Evolutionary conservation across 2,797 vertebrate species (phyloP), one percentile per base, ranked within the genome.

Genomic region (Graptemys geographica): DNA sequence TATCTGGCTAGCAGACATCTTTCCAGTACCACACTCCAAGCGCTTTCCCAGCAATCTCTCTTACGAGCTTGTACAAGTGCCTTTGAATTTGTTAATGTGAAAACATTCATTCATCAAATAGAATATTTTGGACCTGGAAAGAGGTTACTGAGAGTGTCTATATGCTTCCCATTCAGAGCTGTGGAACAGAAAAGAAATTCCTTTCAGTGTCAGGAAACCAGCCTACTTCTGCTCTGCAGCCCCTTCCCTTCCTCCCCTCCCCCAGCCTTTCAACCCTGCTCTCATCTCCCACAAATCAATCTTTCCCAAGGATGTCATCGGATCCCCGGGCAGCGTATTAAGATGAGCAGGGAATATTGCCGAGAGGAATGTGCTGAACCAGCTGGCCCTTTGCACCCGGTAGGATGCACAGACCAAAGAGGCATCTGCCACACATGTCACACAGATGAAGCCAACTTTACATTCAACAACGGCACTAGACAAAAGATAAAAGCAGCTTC

Each of bases 401-500:
- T 96, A 96, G 92, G 96, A 96, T 95, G 94, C 93, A 94, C 86
- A 94, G 94, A 96, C 95, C 95, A 94, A 97, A 95, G 95, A 96
- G 95, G 95, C 79, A 87, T 95, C 96, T 97, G 96, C 94, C 96
- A 97, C 96, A 97, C 96, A 94, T 97, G 96, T 97, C 96, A 97
- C 92, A 49, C 96, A 97, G 96, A 97, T 97, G 96, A 97, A 96
- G 93, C 95, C 96, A 97, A 96, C 97, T 97, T 97, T 91, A 95
- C 93, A 96, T 96, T 97, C 96, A 96, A 95, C 95, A 97, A 97
- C 96, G 95, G 92, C 96, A 97, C 95, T 88, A 96, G 96, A 97
- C 96, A 97, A 97, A 97, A 96, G 97, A 97, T 97, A 95, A 97
- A 97, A 97, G 97, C 90, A 93, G 19, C 92, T 96, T 95, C 93